Evolutionary conservation across 92 coral and sea anemone genomes (phyloP).

Genomic region (Pocillopora grandis): DNA sequence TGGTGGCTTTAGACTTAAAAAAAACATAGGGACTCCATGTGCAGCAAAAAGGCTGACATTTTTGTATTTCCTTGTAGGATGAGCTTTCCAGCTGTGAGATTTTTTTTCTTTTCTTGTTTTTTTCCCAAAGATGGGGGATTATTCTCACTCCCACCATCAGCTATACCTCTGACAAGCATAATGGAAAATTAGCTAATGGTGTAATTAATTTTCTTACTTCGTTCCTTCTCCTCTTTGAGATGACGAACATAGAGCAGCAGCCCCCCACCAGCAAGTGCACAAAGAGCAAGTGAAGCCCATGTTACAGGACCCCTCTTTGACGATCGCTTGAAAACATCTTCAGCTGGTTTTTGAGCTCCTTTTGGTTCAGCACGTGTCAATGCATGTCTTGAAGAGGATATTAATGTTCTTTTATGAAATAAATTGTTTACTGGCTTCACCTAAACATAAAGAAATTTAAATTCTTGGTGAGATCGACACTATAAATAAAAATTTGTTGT

Average conservation of each 20-base stretch:
- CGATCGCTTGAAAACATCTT: constrained; percentile 53
- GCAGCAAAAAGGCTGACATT: no score
- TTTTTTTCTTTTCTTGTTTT: no score
- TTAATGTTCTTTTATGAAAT: constrained; percentile 23
- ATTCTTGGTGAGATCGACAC: background rate
- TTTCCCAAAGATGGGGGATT: no score
- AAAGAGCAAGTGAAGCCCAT: constrained; percentile 82
- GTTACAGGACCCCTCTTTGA: constrained; percentile 90
- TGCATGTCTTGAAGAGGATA: constrained; percentile 4
- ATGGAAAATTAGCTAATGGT: background rate
- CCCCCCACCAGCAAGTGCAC: constrained; percentile 88
- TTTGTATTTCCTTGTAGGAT: no score
- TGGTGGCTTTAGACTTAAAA: no score
- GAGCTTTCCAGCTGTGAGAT: no score
- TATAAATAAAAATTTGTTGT: no score
- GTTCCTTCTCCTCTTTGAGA: constrained; percentile 87
- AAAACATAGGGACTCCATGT: no score
- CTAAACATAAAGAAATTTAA: background rate
- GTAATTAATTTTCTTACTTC: constrained; percentile 46
- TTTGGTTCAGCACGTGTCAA: constrained; percentile 8
- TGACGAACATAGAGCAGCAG: constrained; percentile 82
- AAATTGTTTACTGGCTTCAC: background rate
- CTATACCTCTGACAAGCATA: background rate
- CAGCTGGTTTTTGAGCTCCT: constrained; percentile 1
- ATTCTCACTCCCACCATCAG: no score